These are phyloP conservation scores for Vannuccia rotundouncinata DNA, from an alignment of 2,888 invertebrate genomes.

Conservation along the genomic window DNA sequence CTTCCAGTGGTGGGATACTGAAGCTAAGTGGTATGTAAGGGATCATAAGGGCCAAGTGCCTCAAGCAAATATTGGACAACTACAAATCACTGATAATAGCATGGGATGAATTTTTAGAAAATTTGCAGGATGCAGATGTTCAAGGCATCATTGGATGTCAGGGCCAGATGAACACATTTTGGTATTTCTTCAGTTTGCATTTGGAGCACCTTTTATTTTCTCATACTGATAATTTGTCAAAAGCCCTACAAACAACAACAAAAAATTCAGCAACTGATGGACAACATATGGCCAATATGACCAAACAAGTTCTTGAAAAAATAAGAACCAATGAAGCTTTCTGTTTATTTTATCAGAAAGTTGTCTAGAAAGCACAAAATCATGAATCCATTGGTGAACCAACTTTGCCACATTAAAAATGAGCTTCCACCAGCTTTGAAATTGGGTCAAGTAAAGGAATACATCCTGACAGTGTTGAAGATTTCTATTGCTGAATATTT, in stretches of 20 bases:
- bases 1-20: not conserved
- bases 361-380: not conserved
- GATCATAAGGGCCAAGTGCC: not conserved
- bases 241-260: not conserved
- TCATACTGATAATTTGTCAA: not conserved
- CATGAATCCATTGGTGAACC: not conserved
- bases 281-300: not conserved
- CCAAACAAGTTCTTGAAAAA: not conserved
- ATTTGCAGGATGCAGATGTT: not conserved
- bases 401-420: not conserved
- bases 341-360: not conserved
- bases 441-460: not conserved
- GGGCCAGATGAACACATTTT: conserved; percentile 3
- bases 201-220: conserved; percentile 2
- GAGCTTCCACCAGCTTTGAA: not conserved
- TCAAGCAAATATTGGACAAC: not conserved
- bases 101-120: conserved; percentile 13
- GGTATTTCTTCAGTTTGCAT: not conserved
- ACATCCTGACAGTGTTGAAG: not conserved
- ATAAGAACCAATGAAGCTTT: not conserved
- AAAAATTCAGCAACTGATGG: not conserved
- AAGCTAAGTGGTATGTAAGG: not conserved
- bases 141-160: not conserved
- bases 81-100: not conserved
- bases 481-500: not conserved